These are phyloP conservation scores for Cyrtodaria siliqua DNA, from an alignment of 2,888 invertebrate genomes.

Conservation along the genomic window DNA sequence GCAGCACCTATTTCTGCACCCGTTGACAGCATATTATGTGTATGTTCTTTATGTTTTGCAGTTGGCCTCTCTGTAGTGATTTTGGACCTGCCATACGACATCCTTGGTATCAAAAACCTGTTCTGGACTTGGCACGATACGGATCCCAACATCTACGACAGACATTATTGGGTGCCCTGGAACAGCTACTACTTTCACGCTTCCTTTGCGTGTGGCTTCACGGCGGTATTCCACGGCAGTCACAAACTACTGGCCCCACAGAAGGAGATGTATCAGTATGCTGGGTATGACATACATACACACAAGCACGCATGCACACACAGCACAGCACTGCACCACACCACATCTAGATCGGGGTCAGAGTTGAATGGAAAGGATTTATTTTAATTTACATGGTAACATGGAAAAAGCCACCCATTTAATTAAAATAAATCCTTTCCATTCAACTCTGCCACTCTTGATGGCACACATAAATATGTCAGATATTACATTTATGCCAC, in stretches of 20 bases:
- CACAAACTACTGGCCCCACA: constrained; percentile 87
- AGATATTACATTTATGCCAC: no score
- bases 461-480: no score
- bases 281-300: constrained; percentile 85
- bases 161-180: constrained; percentile 94
- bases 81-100: constrained; percentile 93
- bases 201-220: constrained; percentile 91
- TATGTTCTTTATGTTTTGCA: constrained; percentile 74
- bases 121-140: constrained; percentile 94
- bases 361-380: no score
- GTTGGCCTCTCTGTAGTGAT: constrained; percentile 91
- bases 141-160: constrained; percentile 88
- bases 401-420: no score
- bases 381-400: no score
- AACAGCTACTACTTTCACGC: constrained; percentile 94
- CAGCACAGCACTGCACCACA: no score
- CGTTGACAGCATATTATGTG: no score
- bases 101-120: constrained; percentile 91
- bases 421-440: no score
- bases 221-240: constrained; percentile 89
- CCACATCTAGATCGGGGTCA: no score
- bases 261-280: constrained; percentile 88
- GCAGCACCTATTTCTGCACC: no score
- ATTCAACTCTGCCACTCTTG: no score
- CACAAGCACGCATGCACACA: neutral